These are phyloP conservation scores for Diacarnus erythraeanus DNA, from an alignment of 37 sponge, comb jelly and placozoan species.

Conservation along the genomic window DNA sequence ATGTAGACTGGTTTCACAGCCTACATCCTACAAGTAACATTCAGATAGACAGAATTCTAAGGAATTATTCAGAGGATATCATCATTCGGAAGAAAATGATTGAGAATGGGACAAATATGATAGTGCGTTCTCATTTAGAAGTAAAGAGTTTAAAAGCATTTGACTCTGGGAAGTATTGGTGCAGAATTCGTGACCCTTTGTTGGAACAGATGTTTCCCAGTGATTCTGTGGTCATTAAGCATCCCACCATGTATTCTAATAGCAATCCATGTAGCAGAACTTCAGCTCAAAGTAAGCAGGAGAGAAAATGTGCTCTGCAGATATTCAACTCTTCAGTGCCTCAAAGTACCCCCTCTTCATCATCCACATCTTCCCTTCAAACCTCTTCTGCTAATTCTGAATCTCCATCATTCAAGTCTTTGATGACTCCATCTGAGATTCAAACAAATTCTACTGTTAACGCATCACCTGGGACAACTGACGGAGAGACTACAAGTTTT, in stretches of 20 bases:
- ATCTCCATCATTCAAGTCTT: background rate
- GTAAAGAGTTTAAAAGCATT: background rate
- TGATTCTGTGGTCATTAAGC: constrained; percentile 5
- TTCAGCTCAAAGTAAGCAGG: constrained; percentile 15
- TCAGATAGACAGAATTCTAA: background rate
- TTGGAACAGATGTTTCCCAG: constrained; percentile 3
- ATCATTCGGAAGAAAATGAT: background rate
- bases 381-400: background rate
- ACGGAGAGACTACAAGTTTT: background rate
- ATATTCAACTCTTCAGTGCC: background rate
- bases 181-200: background rate
- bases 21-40: background rate
- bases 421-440: background rate
- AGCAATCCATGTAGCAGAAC: background rate
- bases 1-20: constrained; percentile 22
- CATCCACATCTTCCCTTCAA: background rate
- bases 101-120: background rate
- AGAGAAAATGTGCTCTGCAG: constrained; percentile 20
- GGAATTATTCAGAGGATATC: background rate
- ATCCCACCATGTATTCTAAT: background rate
- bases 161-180: constrained; percentile 11
- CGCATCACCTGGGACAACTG: background rate
- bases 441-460: background rate
- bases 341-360: background rate
- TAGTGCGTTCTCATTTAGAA: background rate